These are phyloP conservation scores for Salvelinus namaycush DNA, from an alignment of 2,113 vertebrate species.

Conservation along the genomic window DNA sequence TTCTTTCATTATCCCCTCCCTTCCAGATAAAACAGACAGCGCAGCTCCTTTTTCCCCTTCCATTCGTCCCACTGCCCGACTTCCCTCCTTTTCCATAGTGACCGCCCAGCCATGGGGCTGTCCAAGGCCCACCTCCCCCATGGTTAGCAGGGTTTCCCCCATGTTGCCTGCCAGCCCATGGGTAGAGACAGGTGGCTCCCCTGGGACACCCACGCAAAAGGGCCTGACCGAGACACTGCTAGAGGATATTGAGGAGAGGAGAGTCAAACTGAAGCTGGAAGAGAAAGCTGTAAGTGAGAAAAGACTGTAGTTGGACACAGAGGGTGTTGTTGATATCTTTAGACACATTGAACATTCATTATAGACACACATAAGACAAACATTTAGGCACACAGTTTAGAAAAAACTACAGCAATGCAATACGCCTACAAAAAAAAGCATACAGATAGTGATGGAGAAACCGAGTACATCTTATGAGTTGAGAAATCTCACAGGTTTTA, in stretches of 20 bases:
- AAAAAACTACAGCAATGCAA: no score
- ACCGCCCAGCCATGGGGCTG: slow-evolving; percentile 62
- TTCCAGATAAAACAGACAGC: slow-evolving; percentile 39
- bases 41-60: slow-evolving; percentile 4
- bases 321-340: neutral
- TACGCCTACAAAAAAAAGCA: no score
- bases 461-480: neutral
- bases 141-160: neutral
- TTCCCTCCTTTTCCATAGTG: slow-evolving; percentile 49
- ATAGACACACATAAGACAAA: no score
- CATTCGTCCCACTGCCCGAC: slow-evolving; percentile 16
- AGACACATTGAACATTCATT: no score
- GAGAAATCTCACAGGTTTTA: neutral
- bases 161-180: neutral
- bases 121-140: slow-evolving; percentile 15
- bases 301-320: neutral
- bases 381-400: no score
- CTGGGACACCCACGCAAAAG: slow-evolving; percentile 8
- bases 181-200: neutral
- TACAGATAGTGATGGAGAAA: neutral
- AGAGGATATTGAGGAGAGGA: slow-evolving; percentile 65
- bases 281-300: slow-evolving; percentile 59
- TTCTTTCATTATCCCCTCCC: slow-evolving; percentile 12
- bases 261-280: slow-evolving; percentile 55
- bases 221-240: slow-evolving; percentile 68